Percentiles rank a stretch among this genome's conserved stretches.
phyloP scores from a whole-genome alignment of 23 tunicate species.

The Styela plicata region DNA sequence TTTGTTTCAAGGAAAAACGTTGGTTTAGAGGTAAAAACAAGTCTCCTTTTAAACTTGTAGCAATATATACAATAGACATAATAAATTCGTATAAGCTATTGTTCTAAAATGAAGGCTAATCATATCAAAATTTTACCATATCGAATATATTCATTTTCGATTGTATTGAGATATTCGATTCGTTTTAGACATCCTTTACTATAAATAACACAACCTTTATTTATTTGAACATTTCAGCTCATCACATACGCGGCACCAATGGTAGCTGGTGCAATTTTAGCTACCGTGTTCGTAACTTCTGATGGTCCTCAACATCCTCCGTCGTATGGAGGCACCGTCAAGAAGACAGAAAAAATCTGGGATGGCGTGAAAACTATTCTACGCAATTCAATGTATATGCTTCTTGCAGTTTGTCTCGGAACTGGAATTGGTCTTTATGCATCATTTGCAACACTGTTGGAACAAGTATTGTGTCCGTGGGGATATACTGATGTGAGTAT shows the following conservation, averaged over 20 bases:
- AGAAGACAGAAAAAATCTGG: constrained; percentile 34
- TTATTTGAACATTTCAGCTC: constrained; percentile 45
- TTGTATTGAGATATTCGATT: too few species aligned
- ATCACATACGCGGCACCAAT: constrained; percentile 66
- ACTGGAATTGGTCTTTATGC: constrained; percentile 74
- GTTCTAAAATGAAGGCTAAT: too few species aligned
- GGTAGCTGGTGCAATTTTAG: constrained; percentile 43
- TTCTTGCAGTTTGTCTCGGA: constrained; percentile 72
- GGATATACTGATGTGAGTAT: constrained; percentile 84
- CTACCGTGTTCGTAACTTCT: constrained; percentile 56
- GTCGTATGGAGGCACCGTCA: constrained; percentile 35
- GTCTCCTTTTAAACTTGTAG: too few species aligned
- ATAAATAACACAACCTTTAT: too few species aligned
- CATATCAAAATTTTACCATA: too few species aligned
- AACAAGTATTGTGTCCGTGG: constrained; percentile 82
- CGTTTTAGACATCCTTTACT: too few species aligned
- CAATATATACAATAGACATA: too few species aligned
- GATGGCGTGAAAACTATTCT: constrained; percentile 45
- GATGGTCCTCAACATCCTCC: constrained; percentile 69
- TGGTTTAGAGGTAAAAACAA: too few species aligned
- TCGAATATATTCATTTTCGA: too few species aligned
- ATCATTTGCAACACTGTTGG: constrained; percentile 80
- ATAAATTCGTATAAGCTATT: too few species aligned
- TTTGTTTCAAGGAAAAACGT: too few species aligned
- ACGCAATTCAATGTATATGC: constrained; percentile 50